These are phyloP conservation scores for Dendrophyllia cribrosa DNA, from an alignment of 64 coral and sea anemone genomes.

Conservation along the genomic window DNA sequence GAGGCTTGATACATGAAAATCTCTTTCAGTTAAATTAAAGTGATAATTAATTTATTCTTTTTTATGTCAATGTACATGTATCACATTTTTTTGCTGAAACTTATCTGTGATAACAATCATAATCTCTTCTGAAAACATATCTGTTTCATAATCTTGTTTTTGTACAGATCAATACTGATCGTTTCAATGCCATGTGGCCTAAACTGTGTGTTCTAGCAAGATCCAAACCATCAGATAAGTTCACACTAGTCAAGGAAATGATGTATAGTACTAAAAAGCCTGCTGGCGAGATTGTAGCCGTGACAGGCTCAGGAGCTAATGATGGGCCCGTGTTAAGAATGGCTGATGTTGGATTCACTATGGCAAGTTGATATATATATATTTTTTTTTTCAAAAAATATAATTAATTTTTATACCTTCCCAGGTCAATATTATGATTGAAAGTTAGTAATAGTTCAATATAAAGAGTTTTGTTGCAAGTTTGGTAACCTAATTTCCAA, in stretches of 20 bases:
- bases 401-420: neutral
- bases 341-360: slow-evolving; percentile 95
- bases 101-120: neutral
- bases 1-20: too few species aligned
- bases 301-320: slow-evolving; percentile 88
- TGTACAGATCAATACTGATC: slow-evolving; percentile 80
- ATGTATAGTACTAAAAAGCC: slow-evolving; percentile 76
- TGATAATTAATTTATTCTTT: too few species aligned
- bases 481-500: too few species aligned
- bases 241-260: slow-evolving; percentile 86
- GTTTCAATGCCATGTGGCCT: slow-evolving; percentile 92
- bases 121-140: neutral
- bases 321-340: slow-evolving; percentile 88
- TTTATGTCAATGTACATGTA: too few species aligned
- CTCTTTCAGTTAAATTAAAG: too few species aligned
- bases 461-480: too few species aligned
- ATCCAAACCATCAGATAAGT: slow-evolving; percentile 82
- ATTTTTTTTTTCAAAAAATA: too few species aligned
- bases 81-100: too few species aligned
- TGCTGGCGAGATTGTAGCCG: slow-evolving; percentile 85
- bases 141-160: neutral
- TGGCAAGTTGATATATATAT: too few species aligned
- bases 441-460: too few species aligned
- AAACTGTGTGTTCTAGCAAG: slow-evolving; percentile 80
- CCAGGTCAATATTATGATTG: too few species aligned